Conservation (phyloP, 2,113 vertebrate species). For the Podarcis muralis region DNA sequence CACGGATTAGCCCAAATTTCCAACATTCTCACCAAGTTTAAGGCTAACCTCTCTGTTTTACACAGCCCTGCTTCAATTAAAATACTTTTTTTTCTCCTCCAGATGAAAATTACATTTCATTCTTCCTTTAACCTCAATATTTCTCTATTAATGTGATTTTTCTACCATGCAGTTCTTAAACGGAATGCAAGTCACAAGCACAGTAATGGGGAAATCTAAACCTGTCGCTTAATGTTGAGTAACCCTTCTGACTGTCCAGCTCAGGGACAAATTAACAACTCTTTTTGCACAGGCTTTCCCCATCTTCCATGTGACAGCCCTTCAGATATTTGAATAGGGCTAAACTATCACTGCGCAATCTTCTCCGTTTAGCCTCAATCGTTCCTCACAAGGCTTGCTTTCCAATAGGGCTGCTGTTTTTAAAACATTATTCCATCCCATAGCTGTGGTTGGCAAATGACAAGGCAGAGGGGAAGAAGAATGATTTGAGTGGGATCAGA, state of each 20-base stretch:
- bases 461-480: background rate
- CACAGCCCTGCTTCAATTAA: slow-evolving; percentile 27
- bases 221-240: background rate
- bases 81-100: background rate
- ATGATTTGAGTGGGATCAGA: background rate
- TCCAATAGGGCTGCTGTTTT: too few relatives aligned
- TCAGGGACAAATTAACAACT: background rate
- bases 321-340: too few relatives aligned
- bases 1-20: slow-evolving; percentile 64
- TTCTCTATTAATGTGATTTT: slow-evolving; percentile 1
- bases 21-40: background rate
- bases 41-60: slow-evolving; percentile 30
- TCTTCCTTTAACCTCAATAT: slow-evolving; percentile 34
- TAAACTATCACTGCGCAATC: too few relatives aligned
- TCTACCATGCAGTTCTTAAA: background rate
- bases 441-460: accelerated
- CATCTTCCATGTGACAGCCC: too few relatives aligned
- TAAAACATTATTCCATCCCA: too few relatives aligned
- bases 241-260: background rate
- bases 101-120: slow-evolving; percentile 18
- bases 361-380: too few relatives aligned
- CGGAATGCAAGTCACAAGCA: background rate
- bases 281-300: background rate
- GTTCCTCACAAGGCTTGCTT: too few relatives aligned
- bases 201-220: background rate